Evolutionary conservation across 2,888 invertebrate species (phyloP).

Genomic region (Leucozona laternaria): DNA sequence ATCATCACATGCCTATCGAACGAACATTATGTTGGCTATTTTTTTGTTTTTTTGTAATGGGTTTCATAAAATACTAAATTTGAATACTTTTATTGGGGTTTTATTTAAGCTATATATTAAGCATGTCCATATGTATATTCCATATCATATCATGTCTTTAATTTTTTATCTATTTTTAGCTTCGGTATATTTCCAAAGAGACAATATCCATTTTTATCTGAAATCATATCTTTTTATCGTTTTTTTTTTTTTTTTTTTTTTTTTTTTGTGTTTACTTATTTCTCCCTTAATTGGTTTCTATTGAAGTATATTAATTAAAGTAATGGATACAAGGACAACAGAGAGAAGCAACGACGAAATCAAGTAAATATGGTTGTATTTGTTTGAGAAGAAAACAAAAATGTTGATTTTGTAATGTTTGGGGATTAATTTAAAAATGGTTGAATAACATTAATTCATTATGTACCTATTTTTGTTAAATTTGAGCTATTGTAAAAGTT

Average conservation of each 20-base stretch:
- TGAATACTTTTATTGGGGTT: too few relatives aligned
- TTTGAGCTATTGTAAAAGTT: too few relatives aligned
- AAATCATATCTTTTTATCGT: not conserved
- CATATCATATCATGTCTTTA: not conserved
- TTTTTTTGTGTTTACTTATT: too few relatives aligned
- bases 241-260: too few relatives aligned
- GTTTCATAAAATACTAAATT: not conserved
- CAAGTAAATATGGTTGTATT: not conserved
- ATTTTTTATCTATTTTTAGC: not conserved
- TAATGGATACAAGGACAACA: not conserved
- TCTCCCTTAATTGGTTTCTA: slow-evolving; percentile 4
- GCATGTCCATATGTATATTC: too few relatives aligned
- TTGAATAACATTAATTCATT: not conserved
- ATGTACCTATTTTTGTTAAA: too few relatives aligned
- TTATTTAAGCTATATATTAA: too few relatives aligned
- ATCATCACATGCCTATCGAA: too few relatives aligned
- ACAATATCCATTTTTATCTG: not conserved
- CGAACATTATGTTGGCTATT: too few relatives aligned
- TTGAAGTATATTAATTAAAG: slow-evolving; percentile 2
- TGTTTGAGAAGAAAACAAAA: not conserved
- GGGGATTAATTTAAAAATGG: not conserved
- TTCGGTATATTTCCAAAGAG: not conserved
- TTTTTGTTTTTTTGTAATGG: not conserved
- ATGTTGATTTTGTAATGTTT: not conserved
- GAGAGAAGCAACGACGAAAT: not conserved